A percentile compares a stretch with the other conserved stretches of the same genome.
Conservation (phyloP, 2,113 vertebrate genomes). For the Ameiurus melas region DNA sequence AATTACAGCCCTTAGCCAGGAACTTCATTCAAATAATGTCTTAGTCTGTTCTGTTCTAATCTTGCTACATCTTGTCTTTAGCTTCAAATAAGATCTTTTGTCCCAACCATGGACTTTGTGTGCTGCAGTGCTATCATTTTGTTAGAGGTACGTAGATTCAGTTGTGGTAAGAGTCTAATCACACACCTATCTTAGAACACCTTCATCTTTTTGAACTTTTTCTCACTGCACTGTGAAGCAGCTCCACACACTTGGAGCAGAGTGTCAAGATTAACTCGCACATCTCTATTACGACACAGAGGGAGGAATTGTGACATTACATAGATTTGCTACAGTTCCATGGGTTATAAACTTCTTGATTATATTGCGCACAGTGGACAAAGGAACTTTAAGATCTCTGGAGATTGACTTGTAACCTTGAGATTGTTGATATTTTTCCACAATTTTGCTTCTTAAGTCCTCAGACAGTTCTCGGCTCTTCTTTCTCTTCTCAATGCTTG, state of each 20-base stretch:
- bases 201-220: neutral
- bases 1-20: conserved; percentile 77
- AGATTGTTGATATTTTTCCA: too few species aligned
- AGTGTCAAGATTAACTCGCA: neutral
- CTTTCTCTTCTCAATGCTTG: too few species aligned
- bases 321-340: too few species aligned
- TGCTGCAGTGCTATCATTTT: neutral
- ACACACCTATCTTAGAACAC: neutral
- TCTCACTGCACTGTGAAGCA: neutral
- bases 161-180: neutral
- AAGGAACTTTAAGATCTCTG: too few species aligned
- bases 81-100: neutral
- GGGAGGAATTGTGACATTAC: neutral
- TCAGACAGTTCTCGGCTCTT: too few species aligned
- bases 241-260: neutral
- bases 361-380: too few species aligned
- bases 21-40: conserved; percentile 74
- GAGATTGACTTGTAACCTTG: too few species aligned
- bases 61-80: neutral
- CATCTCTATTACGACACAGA: neutral
- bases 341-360: too few species aligned
- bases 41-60: neutral
- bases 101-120: neutral
- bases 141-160: neutral
- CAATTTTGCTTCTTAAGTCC: too few species aligned